Evolutionary conservation across 30 jellyfish, hydroid and myxozoan genomes (phyloP).

Genomic region (Aurelia aurita): DNA sequence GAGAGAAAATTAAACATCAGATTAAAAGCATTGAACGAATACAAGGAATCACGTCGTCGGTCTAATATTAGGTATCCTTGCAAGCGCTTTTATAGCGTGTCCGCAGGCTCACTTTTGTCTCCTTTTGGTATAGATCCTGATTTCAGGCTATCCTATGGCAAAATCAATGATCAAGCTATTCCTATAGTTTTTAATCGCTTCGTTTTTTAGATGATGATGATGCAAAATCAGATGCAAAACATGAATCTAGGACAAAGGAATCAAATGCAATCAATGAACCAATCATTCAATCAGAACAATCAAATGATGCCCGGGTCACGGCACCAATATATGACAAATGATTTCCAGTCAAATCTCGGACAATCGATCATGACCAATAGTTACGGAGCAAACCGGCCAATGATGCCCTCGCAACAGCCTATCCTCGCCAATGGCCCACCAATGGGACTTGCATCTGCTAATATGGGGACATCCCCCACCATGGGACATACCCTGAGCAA

Average conservation of each 20-base stretch:
- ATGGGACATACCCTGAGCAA: constrained; percentile 78
- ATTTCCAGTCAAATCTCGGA: constrained; percentile 54
- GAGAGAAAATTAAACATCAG: no score
- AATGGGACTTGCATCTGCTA: constrained; percentile 34
- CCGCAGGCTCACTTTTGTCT: no score
- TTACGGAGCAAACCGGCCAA: constrained; percentile 55
- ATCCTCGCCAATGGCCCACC: constrained; percentile 71
- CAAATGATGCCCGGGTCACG: constrained; percentile 52
- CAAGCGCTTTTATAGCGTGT: no score
- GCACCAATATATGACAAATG: constrained; percentile 25
- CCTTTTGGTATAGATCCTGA: no score
- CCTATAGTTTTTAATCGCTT: no score
- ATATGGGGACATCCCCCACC: constrained; percentile 26
- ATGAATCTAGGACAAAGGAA: constrained; percentile 35
- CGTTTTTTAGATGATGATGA: constrained; percentile 63
- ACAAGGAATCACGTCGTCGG: no score
- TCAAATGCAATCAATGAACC: constrained; percentile 47
- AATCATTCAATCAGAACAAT: neutral
- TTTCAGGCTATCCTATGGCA: no score
- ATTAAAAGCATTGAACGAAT: no score
- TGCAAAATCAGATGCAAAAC: constrained; percentile 78
- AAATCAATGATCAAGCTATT: no score
- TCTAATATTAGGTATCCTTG: no score
- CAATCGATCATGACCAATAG: constrained; percentile 63
- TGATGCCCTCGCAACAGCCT: constrained; percentile 79